Conservation (phyloP, 2,797 vertebrate genomes). For the Tadarida brasiliensis region DNA sequence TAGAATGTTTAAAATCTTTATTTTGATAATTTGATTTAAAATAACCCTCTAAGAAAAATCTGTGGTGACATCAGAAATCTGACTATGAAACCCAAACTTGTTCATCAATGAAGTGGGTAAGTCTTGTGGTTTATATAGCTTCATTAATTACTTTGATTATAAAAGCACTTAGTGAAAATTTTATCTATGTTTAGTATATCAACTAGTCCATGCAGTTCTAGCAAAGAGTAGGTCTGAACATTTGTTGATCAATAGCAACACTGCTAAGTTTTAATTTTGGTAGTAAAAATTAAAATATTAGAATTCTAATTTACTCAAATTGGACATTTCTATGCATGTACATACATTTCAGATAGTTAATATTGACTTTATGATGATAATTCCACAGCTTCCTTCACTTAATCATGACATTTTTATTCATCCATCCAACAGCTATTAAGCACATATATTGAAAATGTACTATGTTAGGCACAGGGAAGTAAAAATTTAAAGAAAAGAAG, state of each 20-base stretch:
- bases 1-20: slow-evolving; percentile 73
- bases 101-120: neutral
- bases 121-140: neutral
- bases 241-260: slow-evolving; percentile 4
- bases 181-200: neutral
- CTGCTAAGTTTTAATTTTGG: neutral
- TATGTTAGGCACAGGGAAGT: neutral
- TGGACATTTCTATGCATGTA: neutral
- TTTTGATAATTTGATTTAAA: slow-evolving; percentile 69
- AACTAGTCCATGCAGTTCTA: neutral
- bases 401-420: slow-evolving; percentile 5
- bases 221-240: neutral
- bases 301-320: neutral
- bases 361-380: neutral
- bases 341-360: neutral
- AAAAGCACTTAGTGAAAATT: slow-evolving; percentile 35
- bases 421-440: neutral
- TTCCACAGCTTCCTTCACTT: neutral
- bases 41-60: slow-evolving; percentile 12
- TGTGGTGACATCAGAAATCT: neutral
- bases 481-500: neutral
- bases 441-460: neutral
- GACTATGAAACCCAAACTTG: neutral
- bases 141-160: neutral
- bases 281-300: slow-evolving; percentile 28